Conservation (phyloP, 2,888 invertebrate species). For the Chrysotoxum bicinctum region DNA sequence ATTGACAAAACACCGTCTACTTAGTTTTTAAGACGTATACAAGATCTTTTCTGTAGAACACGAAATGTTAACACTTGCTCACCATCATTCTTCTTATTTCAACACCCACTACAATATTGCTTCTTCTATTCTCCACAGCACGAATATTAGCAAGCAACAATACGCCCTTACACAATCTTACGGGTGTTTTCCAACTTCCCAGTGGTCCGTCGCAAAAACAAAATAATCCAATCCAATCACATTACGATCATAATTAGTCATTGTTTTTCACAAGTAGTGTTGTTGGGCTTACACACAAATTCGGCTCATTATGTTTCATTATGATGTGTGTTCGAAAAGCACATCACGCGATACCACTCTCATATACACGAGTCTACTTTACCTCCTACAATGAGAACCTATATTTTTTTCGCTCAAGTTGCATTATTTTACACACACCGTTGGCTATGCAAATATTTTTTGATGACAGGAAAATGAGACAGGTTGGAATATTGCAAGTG, state of each 20-base stretch:
- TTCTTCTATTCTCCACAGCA: conserved; percentile 1
- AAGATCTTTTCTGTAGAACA: conserved; percentile 2
- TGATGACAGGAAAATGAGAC: conserved; percentile 54
- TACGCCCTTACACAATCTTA: conserved; percentile 29
- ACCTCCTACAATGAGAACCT: conserved; percentile 40
- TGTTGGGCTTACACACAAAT: conserved; percentile 36
- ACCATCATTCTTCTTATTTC: conserved; percentile 9
- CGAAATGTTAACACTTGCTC: conserved; percentile 11
- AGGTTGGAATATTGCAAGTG: conserved; percentile 14
- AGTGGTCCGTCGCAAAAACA: neutral
- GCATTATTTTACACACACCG: conserved; percentile 56
- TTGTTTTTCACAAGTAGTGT: conserved; percentile 50
- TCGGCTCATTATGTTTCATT: conserved; percentile 55
- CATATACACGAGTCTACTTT: conserved; percentile 26
- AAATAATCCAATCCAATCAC: conserved; percentile 10
- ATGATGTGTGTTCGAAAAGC: conserved; percentile 34
- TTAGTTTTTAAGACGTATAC: neutral
- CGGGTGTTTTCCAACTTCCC: conserved; percentile 37
- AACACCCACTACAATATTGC: conserved; percentile 2
- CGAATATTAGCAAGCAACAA: neutral
- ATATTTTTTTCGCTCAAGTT: conserved; percentile 34
- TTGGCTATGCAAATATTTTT: conserved; percentile 66
- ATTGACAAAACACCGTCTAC: neutral
- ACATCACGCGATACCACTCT: conserved; percentile 55
- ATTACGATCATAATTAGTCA: conserved; percentile 65